These are phyloP conservation scores for Tachyglossus aculeatus DNA, from an alignment of 2,797 vertebrate species.

Conservation along the genomic window DNA sequence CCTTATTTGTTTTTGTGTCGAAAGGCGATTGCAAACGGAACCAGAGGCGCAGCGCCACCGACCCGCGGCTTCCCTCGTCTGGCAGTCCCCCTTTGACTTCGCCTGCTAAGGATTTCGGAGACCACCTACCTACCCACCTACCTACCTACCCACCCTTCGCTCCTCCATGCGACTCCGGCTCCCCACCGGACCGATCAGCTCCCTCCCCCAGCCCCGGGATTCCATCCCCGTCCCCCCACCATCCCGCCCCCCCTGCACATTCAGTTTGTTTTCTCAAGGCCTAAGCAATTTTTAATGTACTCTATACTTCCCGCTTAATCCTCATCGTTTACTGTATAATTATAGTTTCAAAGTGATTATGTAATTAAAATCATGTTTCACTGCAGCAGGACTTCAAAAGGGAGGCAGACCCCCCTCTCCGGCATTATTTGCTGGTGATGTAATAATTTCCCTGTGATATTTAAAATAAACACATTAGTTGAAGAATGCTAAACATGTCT, in stretches of 20 bases:
- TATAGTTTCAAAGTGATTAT: constrained; percentile 91
- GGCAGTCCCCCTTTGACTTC: constrained; percentile 14
- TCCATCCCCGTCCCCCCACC: constrained; percentile 64
- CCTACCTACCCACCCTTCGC: no score
- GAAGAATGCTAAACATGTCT: constrained; percentile 93
- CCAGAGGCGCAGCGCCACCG: background rate
- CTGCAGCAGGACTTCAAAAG: constrained; percentile 84
- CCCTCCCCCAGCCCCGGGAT: constrained; percentile 56
- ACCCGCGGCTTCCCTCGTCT: background rate
- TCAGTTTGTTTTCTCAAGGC: constrained; percentile 84
- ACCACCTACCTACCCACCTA: background rate
- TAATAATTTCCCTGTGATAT: constrained; percentile 93
- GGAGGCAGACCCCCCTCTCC: constrained; percentile 69
- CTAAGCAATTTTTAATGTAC: constrained; percentile 81
- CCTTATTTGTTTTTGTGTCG: constrained; percentile 9
- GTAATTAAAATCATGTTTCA: constrained; percentile 89
- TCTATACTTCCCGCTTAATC: constrained; percentile 87
- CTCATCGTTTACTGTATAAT: constrained; percentile 88
- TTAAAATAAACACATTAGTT: constrained; percentile 97
- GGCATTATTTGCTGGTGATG: constrained; percentile 88
- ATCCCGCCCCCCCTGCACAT: constrained; percentile 56
- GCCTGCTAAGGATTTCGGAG: background rate
- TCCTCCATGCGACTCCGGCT: no score
- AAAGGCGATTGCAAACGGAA: constrained; percentile 6
- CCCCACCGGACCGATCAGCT: background rate